Base-by-base conservation (phyloP, 2,797 vertebrate genomes). In the Coregonus sp. region DNA sequence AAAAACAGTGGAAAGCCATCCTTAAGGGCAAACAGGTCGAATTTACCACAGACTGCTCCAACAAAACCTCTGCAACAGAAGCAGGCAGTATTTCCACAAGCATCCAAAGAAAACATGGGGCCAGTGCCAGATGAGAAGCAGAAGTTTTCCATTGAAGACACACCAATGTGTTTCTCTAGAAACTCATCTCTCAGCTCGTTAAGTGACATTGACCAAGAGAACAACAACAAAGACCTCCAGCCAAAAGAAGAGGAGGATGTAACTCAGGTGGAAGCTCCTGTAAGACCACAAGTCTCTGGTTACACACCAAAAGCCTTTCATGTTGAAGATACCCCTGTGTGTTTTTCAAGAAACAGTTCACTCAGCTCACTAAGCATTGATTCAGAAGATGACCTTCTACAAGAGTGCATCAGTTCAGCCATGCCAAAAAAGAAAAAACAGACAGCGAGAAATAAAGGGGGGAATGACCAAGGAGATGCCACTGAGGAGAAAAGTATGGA, bases 181-280 rank as follows among this genome's bases (percentile, higher is more conserved):
- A 99, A 99, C 93, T 98, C 98, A 0, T 99, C 98, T 47, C 93
- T 99, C 47, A 98, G 97, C 87, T 99, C 98, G 2, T 93, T 99
- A 78, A 98, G 98, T 75, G 98, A 99, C 88, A 98, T 99, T 73
- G 98, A 99, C 93, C 98, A 99, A 83, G 98, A 99, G 93, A 98
- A 99, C 87, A 99, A 99, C 89, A 98, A 96, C 87, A 97, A 98
- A 90, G 95, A 96, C 89, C 92, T 85, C 33, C 96, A 96, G 52
- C 82, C 82, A 15, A 87, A 88, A 12, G 93, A 91, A 73, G 18
- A 91, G 0, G 85, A 91, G 74, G 18, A 91, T 0, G 85, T 90
- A 33, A 85, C 91, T 56, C 94, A 92, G 63, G 86, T 94, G 18
- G 93, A 96, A 79, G 86, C 93, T 52, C 90, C 92, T 51, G 89